Evolutionary conservation across 2,113 vertebrate species (phyloP).

Genomic region (Struthidea cinerea): DNA sequence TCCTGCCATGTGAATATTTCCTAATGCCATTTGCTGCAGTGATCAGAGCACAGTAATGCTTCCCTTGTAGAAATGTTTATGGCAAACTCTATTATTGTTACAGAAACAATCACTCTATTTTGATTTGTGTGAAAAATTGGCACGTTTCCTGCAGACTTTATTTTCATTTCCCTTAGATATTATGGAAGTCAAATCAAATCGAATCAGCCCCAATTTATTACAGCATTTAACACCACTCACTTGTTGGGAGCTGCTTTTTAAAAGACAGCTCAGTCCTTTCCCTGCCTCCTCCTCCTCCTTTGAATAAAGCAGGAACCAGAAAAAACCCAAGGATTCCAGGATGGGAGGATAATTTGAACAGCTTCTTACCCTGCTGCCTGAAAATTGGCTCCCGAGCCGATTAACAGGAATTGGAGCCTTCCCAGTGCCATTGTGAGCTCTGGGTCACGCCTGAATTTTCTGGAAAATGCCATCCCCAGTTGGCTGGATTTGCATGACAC

Average conservation of each 20-base stretch:
- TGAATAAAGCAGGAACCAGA: neutral
- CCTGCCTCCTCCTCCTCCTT: neutral
- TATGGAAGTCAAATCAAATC: constrained; percentile 18
- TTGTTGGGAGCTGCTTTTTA: neutral
- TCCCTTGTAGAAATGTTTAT: constrained; percentile 16
- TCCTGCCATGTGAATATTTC: neutral
- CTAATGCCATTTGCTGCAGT: neutral
- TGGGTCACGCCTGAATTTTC: neutral
- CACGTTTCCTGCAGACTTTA: constrained; percentile 21
- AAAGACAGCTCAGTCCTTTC: neutral
- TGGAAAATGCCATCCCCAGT: neutral
- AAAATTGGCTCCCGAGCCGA: neutral
- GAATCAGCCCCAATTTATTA: constrained; percentile 24
- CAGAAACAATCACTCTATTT: constrained; percentile 26
- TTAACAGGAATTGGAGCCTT: neutral
- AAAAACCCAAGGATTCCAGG: neutral
- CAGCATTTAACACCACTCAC: neutral
- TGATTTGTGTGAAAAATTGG: constrained; percentile 18
- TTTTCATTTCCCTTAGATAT: constrained; percentile 41
- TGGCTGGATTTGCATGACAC: neutral
- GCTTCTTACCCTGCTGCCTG: neutral
- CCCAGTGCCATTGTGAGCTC: neutral
- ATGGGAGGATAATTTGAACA: neutral
- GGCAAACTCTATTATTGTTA: constrained; percentile 11
- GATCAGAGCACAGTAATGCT: neutral